Percentiles rank a stretch among this genome's conserved stretches.
Evolutionary conservation across 2,888 invertebrate species (phyloP).

Genomic region (Thymelicus sylvestris): DNA sequence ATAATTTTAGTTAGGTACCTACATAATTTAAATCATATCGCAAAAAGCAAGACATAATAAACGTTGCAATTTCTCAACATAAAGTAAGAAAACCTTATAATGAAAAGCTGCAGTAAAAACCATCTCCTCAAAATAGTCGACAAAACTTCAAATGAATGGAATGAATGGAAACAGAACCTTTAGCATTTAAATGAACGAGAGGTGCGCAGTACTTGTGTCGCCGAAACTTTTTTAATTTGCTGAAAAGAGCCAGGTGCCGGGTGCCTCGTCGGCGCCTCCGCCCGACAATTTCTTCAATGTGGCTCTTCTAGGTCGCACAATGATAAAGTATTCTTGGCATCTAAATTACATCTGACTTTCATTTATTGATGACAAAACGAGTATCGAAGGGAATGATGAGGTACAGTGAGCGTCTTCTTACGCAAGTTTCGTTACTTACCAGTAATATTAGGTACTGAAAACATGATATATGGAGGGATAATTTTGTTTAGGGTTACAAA

Average conservation of each 20-base stretch:
- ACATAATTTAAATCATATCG: not conserved
- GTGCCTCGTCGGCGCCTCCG: constrained; percentile 52
- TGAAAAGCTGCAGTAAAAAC: constrained; percentile 22
- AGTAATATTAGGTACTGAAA: no score
- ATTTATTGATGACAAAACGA: no score
- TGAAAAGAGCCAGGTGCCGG: constrained; percentile 77
- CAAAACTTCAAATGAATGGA: constrained; percentile 61
- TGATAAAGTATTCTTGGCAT: constrained; percentile 8
- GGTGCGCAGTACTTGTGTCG: constrained; percentile 68
- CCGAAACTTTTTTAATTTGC: constrained; percentile 82
- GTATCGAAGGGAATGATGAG: no score
- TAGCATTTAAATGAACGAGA: constrained; percentile 79
- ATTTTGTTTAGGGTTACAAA: no score
- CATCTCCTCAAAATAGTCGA: constrained; percentile 24
- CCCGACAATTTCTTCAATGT: constrained; percentile 25
- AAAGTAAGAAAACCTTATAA: constrained; percentile 3
- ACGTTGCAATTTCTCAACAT: not conserved
- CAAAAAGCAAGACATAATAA: not conserved
- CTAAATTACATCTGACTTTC: constrained; percentile 3
- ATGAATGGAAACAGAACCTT: constrained; percentile 76
- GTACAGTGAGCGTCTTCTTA: no score
- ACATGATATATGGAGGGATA: no score
- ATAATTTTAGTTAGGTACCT: not conserved
- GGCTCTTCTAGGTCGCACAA: constrained; percentile 7
- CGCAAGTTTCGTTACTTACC: no score